phyloP scores from a whole-genome alignment of 1,140 invertebrate species.

The Holotrichia oblita region DNA sequence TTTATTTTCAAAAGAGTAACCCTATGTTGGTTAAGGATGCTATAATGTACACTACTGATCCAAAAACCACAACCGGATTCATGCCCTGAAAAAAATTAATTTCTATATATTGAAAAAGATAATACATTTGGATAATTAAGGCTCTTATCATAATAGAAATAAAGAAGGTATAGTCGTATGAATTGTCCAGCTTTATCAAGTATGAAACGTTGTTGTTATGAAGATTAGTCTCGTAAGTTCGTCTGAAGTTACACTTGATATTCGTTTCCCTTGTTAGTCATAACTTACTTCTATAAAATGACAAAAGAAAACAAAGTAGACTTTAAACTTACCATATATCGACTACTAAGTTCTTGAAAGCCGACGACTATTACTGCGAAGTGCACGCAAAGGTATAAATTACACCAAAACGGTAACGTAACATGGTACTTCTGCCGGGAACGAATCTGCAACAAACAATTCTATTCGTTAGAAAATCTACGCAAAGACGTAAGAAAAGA shows the following conservation, averaged over 20 bases:
- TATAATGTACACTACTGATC: constrained; percentile 71
- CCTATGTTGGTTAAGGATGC: constrained; percentile 74
- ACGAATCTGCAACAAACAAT: constrained; percentile 63
- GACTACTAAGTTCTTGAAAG: constrained; percentile 70
- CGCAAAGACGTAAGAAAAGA: too few relatives aligned
- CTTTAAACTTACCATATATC: constrained; percentile 70
- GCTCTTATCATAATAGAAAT: too few relatives aligned
- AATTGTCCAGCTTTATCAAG: too few relatives aligned
- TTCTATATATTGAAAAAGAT: too few relatives aligned
- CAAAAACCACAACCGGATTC: constrained; percentile 65
- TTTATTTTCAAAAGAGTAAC: constrained; percentile 70
- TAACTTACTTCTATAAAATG: neutral
- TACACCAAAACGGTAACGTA: constrained; percentile 73
- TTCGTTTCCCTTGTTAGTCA: neutral
- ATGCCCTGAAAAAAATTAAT: constrained; percentile 64
- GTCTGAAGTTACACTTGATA: too few relatives aligned
- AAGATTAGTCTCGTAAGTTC: too few relatives aligned
- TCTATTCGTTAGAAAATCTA: neutral
- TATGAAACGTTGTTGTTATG: too few relatives aligned
- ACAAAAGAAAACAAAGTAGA: neutral
- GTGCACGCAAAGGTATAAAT: constrained; percentile 74
- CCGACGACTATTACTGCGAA: constrained; percentile 72
- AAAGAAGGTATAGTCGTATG: too few relatives aligned
- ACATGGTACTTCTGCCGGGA: constrained; percentile 75
- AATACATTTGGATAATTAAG: too few relatives aligned